Base-by-base conservation (phyloP, 2,113 vertebrate genomes). In the Corythornis cristatus region DNA sequence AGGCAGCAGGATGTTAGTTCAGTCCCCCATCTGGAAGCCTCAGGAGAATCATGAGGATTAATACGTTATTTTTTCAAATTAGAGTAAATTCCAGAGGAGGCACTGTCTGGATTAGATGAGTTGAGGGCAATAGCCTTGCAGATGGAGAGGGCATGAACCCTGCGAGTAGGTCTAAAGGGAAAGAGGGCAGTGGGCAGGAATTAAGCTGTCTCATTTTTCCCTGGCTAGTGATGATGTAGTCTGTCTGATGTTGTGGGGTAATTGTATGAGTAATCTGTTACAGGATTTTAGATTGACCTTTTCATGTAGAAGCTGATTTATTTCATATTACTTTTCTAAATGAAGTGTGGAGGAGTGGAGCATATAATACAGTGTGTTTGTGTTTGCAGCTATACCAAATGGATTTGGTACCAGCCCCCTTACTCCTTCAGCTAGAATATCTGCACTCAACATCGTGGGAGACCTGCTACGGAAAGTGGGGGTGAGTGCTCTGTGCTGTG, bases 381-480 rank as follows among this genome's bases (percentile, higher is more conserved):
- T 93, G 85, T 80, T 84, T 64, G 62, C 97, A 99, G 99, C 97
- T 81, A 97, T 99, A 97, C 98, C 99, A 97, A 99, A 99, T 10
- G 99, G 99, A 75, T 99, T 99, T 96, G 98, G 98, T 92, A 98
- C 96, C 96, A 98, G 99, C 19, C 98, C 99, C 31, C 98, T 99
- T 67, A 99, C 99, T 81, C 99, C 99, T 26, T 99, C 99, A 79
- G 99, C 99, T 67, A 98, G 99, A 96, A 99, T 99, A 98, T 99
- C 99, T 61, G 99, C 99, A 29, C 98, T 99, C 88, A 99, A 99
- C 96, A 99, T 99, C 35, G 99, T 99, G 87, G 99, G 99, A n/a
- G 99, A 99, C 96, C 98, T 99, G 74, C 96, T 99, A 89, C 98
- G 99, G 93, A 99, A 99, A 99, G 99, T 99, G 31, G 99, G 99